These are phyloP conservation scores for Tachina fera DNA, from an alignment of 2,888 invertebrate genomes.

Conservation along the genomic window DNA sequence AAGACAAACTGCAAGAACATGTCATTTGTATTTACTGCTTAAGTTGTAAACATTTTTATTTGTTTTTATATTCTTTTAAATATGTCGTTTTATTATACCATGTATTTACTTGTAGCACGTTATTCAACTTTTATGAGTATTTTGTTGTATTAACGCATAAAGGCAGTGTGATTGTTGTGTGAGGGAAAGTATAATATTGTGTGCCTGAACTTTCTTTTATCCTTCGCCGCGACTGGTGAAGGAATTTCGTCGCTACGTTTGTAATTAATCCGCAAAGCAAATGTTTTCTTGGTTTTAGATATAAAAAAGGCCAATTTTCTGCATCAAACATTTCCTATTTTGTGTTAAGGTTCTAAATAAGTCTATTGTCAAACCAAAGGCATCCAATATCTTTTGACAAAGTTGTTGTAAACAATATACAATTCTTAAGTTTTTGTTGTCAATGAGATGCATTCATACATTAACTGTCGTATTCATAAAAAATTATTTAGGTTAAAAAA, in stretches of 20 bases:
- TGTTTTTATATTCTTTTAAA: neutral
- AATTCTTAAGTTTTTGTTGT: too few species aligned
- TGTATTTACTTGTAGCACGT: constrained; percentile 1
- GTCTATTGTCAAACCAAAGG: too few species aligned
- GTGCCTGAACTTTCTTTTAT: neutral
- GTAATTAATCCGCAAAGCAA: too few species aligned
- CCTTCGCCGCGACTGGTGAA: neutral
- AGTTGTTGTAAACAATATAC: too few species aligned
- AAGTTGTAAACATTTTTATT: neutral
- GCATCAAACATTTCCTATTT: too few species aligned
- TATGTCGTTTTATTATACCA: neutral
- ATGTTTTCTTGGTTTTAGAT: too few species aligned
- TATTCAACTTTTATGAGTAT: constrained; percentile 31
- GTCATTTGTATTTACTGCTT: neutral
- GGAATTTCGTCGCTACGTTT: neutral
- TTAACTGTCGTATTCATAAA: too few species aligned
- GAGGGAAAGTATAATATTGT: neutral
- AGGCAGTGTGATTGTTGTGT: constrained; percentile 65
- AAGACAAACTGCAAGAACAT: neutral
- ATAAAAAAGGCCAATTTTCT: too few species aligned
- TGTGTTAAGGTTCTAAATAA: too few species aligned
- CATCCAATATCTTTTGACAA: too few species aligned
- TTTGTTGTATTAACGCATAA: constrained; percentile 39
- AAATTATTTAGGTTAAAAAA: too few species aligned
- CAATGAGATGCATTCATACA: too few species aligned